Evolutionary conservation across 1,140 invertebrate genomes (phyloP).

Genomic region (Mesaphorura yosii): DNA sequence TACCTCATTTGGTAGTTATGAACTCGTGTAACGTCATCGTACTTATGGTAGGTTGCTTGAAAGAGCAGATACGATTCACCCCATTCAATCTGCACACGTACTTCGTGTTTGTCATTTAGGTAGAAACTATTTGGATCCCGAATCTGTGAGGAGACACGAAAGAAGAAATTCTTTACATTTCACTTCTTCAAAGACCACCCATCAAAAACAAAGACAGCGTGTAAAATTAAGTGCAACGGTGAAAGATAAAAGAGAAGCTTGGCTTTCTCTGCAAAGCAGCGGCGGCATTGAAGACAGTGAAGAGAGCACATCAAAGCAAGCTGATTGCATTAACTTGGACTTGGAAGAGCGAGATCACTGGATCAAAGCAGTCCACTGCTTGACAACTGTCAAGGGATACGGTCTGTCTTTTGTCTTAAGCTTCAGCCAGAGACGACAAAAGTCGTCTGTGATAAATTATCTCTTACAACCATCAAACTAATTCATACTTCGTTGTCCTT

Average conservation of each 20-base stretch:
- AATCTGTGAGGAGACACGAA: constrained; percentile 40
- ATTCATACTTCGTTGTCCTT: too few species aligned
- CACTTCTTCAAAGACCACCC: not conserved
- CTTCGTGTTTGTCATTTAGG: constrained; percentile 59
- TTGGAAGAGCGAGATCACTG: too few species aligned
- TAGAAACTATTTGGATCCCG: constrained; percentile 58
- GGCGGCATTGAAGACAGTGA: not conserved
- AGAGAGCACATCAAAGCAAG: not conserved
- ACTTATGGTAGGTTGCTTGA: constrained; percentile 73
- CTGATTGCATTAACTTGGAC: too few species aligned
- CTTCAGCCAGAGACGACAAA: too few species aligned
- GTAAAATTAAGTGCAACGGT: not conserved
- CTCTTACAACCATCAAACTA: too few species aligned
- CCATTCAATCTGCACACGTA: constrained; percentile 74
- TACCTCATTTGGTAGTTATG: constrained; percentile 81
- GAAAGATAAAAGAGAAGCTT: constrained; percentile 1
- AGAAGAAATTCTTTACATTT: too few species aligned
- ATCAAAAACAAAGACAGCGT: not conserved
- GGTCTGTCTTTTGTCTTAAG: too few species aligned
- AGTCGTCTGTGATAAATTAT: too few species aligned
- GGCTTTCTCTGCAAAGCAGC: not conserved
- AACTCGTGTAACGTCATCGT: constrained; percentile 68
- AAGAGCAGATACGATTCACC: constrained; percentile 70
- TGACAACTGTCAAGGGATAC: too few species aligned
- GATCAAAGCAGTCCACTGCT: too few species aligned